phyloP scores from a whole-genome alignment of 2,797 vertebrate genomes.

The Siniperca scherzeri region DNA sequence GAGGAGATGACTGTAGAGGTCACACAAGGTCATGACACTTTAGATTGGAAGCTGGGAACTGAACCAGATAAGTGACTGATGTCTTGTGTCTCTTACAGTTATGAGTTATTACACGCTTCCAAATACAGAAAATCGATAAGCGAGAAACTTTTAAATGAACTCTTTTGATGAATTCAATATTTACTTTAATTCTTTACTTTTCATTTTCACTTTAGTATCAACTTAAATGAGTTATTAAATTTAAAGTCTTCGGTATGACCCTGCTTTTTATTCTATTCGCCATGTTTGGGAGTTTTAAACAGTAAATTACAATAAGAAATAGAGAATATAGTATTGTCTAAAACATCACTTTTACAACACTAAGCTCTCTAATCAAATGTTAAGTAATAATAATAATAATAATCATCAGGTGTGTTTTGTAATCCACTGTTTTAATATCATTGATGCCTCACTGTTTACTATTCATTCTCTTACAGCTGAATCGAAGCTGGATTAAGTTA shows the following conservation, averaged over 20 bases:
- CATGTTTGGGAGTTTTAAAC: background rate
- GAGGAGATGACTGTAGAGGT: background rate
- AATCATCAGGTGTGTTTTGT: too few relatives aligned
- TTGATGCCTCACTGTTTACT: too few relatives aligned
- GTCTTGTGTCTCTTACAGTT: background rate
- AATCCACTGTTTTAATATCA: too few relatives aligned
- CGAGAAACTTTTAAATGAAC: constrained; percentile 14
- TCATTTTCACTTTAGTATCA: background rate
- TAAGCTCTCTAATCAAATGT: background rate
- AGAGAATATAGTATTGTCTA: background rate
- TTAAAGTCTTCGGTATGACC: background rate
- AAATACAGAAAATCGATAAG: constrained; percentile 6
- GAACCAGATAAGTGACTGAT: background rate
- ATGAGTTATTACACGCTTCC: constrained; percentile 11
- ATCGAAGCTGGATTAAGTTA: too few relatives aligned
- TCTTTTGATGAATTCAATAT: constrained; percentile 18
- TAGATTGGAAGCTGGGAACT: background rate
- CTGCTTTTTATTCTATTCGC: background rate
- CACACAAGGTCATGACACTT: background rate
- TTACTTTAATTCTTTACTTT: background rate
- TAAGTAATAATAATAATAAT: background rate
- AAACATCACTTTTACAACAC: background rate
- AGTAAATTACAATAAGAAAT: background rate
- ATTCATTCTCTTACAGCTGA: too few relatives aligned
- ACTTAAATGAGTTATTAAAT: constrained; percentile 6